Conservation (phyloP, 2,113 vertebrate species). For the Antennarius striatus region DNA sequence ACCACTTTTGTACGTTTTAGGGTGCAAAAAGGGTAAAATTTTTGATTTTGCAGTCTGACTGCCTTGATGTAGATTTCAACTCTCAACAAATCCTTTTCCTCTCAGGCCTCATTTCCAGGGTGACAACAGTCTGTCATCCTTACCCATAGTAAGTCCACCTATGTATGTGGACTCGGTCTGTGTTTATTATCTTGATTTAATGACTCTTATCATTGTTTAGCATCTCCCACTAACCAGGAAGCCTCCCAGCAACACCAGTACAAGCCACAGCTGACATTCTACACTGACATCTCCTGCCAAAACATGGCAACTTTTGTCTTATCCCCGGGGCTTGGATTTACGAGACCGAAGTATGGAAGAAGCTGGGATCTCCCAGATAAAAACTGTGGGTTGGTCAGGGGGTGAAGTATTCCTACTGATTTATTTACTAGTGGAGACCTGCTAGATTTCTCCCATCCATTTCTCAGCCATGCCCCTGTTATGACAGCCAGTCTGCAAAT, state of each 20-base stretch:
- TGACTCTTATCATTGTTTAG: constrained; percentile 47
- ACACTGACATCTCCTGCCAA: constrained; percentile 63
- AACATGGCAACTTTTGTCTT: constrained; percentile 66
- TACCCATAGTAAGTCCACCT: constrained; percentile 12
- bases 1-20: too few species aligned
- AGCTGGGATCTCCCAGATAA: constrained; percentile 76
- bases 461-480: constrained; percentile 79
- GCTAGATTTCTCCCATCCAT: constrained; percentile 72
- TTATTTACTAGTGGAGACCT: constrained; percentile 75
- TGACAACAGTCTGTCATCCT: constrained; percentile 12
- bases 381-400: constrained; percentile 63
- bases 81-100: too few species aligned
- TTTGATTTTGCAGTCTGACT: too few species aligned
- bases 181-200: constrained; percentile 59
- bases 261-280: constrained; percentile 57
- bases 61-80: too few species aligned
- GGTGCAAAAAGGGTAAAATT: too few species aligned
- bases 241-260: constrained; percentile 54
- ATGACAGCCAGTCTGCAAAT: constrained; percentile 84
- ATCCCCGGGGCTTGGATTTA: constrained; percentile 71
- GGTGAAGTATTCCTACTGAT: constrained; percentile 79
- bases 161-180: constrained; percentile 24
- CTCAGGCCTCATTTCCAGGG: too few species aligned
- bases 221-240: constrained; percentile 59
- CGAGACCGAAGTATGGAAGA: constrained; percentile 66